phyloP scores from a whole-genome alignment of 2,888 invertebrate species.

The Noctua pronuba region DNA sequence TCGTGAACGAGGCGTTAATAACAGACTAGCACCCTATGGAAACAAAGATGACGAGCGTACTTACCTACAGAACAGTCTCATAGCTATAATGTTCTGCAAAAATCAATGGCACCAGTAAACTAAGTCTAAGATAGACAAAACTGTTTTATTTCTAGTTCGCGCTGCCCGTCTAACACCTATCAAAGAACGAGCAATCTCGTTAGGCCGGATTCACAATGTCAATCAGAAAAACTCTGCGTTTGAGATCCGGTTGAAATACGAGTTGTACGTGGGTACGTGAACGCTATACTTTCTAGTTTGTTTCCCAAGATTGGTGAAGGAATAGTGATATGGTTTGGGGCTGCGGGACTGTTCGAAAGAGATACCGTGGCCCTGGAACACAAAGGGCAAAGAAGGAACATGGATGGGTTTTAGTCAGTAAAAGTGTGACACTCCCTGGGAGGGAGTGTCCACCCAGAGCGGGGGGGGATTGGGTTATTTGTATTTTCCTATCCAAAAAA shows the following conservation, averaged over 20 bases:
- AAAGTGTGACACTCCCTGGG: no score
- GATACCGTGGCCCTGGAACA: no score
- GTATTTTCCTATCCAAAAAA: no score
- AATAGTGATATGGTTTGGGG: not conserved
- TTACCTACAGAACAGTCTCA: not conserved
- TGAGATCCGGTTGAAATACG: slow-evolving; percentile 38
- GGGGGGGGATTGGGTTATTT: no score
- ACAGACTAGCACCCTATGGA: no score
- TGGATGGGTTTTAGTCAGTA: no score
- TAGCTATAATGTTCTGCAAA: not conserved
- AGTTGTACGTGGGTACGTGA: slow-evolving; percentile 36
- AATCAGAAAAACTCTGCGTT: slow-evolving; percentile 66
- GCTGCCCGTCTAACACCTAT: slow-evolving; percentile 6
- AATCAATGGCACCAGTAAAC: not conserved
- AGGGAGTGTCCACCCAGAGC: no score
- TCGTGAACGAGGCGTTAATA: not conserved
- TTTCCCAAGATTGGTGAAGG: not conserved
- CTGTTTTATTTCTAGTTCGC: not conserved
- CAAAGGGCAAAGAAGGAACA: no score
- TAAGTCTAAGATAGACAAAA: not conserved
- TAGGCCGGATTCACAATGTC: slow-evolving; percentile 65
- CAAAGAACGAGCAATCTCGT: slow-evolving; percentile 48
- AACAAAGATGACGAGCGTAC: not conserved
- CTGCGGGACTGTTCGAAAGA: no score
- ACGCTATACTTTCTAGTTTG: slow-evolving; percentile 32